These are phyloP conservation scores for Pegoplata infirma DNA, from an alignment of 2,888 invertebrate species.

Conservation along the genomic window DNA sequence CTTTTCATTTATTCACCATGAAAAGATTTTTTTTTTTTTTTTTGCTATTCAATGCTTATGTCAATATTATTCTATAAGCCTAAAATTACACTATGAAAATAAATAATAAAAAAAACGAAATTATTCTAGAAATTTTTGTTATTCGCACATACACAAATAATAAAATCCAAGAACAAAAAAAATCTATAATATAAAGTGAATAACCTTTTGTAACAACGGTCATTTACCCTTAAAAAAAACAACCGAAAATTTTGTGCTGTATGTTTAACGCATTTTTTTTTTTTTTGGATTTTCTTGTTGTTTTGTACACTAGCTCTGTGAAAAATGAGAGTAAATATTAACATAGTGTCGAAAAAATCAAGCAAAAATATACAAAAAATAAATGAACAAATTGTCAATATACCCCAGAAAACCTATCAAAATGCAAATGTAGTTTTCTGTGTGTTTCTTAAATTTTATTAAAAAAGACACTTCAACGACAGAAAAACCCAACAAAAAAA, in stretches of 20 bases:
- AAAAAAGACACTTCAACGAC: not conserved
- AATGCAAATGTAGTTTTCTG: not conserved
- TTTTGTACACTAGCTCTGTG: not conserved
- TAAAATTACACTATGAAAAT: not conserved
- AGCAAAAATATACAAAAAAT: not conserved
- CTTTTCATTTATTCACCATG: not conserved
- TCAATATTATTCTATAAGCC: not conserved
- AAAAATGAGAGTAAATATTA: not conserved
- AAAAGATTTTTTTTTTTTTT: too few relatives aligned
- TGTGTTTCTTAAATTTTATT: not conserved
- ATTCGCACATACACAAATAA: not conserved
- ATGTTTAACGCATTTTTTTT: not conserved
- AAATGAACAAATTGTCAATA: not conserved
- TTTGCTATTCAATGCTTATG: not conserved
- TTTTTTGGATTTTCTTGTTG: too few relatives aligned
- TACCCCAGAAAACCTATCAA: not conserved
- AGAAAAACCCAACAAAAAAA: not conserved
- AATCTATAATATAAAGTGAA: not conserved
- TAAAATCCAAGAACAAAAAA: not conserved
- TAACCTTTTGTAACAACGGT: not conserved
- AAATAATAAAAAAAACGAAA: not conserved
- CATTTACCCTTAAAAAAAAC: conserved; percentile 1
- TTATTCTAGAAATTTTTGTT: not conserved
- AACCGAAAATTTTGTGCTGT: not conserved
- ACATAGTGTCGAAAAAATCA: not conserved